A percentile compares a stretch with the other conserved stretches of the same genome.
Conservation (phyloP, 1,140 invertebrate genomes). For the Zophobas atratus region DNA sequence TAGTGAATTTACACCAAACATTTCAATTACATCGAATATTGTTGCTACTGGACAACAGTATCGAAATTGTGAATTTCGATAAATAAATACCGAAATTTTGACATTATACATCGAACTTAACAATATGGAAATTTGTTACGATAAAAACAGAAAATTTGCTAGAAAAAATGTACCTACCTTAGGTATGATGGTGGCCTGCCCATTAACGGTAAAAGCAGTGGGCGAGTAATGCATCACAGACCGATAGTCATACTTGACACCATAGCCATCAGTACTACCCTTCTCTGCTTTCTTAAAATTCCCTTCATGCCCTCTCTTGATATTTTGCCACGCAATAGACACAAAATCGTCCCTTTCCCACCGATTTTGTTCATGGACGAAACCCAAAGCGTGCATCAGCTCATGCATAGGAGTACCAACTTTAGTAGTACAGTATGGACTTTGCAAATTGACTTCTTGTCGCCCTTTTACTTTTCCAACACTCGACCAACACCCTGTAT, state of each 20-base stretch:
- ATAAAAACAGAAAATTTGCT: too few species aligned
- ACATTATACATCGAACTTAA: too few species aligned
- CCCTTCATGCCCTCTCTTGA: conserved; percentile 74
- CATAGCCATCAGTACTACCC: conserved; percentile 73
- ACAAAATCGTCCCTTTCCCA: conserved; percentile 85
- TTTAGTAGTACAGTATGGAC: conserved; percentile 70
- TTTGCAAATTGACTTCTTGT: conserved; percentile 83
- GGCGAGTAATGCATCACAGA: conserved; percentile 90
- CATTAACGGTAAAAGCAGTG: conserved; percentile 83
- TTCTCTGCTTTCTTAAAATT: conserved; percentile 81
- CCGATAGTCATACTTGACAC: conserved; percentile 83
- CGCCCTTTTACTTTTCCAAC: conserved; percentile 80
- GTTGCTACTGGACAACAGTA: too few species aligned
- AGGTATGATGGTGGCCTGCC: conserved; percentile 78
- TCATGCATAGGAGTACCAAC: conserved; percentile 88
- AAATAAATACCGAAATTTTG: too few species aligned
- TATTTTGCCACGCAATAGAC: conserved; percentile 81
- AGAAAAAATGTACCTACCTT: conserved; percentile 69
- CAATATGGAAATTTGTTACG: too few species aligned
- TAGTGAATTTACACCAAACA: too few species aligned
- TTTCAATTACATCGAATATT: too few species aligned
- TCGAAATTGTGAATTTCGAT: too few species aligned
- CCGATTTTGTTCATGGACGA: conserved; percentile 90
- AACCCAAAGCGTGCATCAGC: conserved; percentile 88
- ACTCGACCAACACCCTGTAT: conserved; percentile 87